Base-by-base conservation (phyloP, 2,797 vertebrate species). In the Staurois parvus region DNA sequence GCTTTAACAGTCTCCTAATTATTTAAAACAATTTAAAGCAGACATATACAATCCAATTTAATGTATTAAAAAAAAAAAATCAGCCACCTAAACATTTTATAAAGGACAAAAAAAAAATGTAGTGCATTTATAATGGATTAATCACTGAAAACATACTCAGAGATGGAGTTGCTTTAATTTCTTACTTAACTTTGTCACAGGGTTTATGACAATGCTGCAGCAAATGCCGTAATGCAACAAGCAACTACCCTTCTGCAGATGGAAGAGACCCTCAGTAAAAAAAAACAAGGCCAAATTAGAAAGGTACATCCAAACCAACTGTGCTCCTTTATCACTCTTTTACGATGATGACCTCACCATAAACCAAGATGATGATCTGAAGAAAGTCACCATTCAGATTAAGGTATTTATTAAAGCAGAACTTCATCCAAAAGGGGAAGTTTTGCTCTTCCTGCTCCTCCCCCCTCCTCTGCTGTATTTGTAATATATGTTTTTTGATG, bases 221-320 rank as follows among this genome's bases (percentile, higher is more conserved):
- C 87, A 17, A 88, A 88, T 74, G 87, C 87, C n/a, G 87, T 45
- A 28, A 88, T 88, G 87, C 87, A 88, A 12, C 87, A 88, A n/a
- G 87, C 87, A 4, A 88, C 78, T 21, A 84, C 64, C 11, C 45
- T 88, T 48, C 77, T 87, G 12, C 82, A 87, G 28, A 76, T 87
- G 42, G 87, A 88, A 56, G 87, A 88, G n/a, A 75, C 68, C 48
- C 78, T 88, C 1, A 72, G 30, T 76, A 81, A 79, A 32, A 79
- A n/a, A 82, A 24, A 72, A 28, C 26, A 87, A 74, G 30, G 17
- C 48, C 17, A 73, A 74, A 2, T 74, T 84, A 26, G 28, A 24
- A 12, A 68, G 74, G 21, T 30, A 52, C 59, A 76, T 88, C 34
- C 82, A 87, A 3, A 68, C 26, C 40, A 62, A 13, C 29, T 87